Base-by-base conservation (phyloP, 1,140 invertebrate species). In the Melitaea cinxia region DNA sequence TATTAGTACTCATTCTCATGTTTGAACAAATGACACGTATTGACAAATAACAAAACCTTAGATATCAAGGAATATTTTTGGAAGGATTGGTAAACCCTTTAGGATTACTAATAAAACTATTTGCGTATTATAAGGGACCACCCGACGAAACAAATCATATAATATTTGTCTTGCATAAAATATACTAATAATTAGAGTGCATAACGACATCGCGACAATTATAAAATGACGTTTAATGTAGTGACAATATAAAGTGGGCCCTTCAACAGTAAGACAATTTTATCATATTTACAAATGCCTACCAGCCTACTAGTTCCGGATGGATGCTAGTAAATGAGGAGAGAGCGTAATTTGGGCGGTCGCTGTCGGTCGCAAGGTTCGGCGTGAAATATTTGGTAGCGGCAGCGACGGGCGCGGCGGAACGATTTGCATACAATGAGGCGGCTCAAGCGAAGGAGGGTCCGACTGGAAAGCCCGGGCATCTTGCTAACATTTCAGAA, bases 321-420 rank as follows among this genome's bases (percentile, higher is more conserved):
- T 74, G 67, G 70, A 72, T 61, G 53, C 17, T 15, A 23, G 26
- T 49, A 49, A 50, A 37, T 55, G 45, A 50, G 52, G 23, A 50
- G 15, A 50, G 53, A 55, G 42, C 42, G 75, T 76, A 82, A 85
- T 82, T 79, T 78, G 67, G 76, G 39, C 73, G 65, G 59, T 68
- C 73, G 54, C 67, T 70, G 70, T 76, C 79, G 69, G 50, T 55
- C 70, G 71, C 78, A 80, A 72, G 63, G 65, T 35, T 72, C 55
- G 67, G 69, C 69, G 77, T 83, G 76, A 83, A 83, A 85, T 83
- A 85, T 80, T 83, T 80, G 74, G 80, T 82, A 83, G 79, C 80
- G 74, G 55, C 73, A 82, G 79, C 78, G 73, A 54, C 73, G 65
- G 80, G 75, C 75, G 80, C 69, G 72, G 66, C 73, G 58, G 24